Evolutionary conservation across 2,113 vertebrate species (phyloP), one percentile per base, ranked within the genome.

Genomic region (Clarias macrocephalus): DNA sequence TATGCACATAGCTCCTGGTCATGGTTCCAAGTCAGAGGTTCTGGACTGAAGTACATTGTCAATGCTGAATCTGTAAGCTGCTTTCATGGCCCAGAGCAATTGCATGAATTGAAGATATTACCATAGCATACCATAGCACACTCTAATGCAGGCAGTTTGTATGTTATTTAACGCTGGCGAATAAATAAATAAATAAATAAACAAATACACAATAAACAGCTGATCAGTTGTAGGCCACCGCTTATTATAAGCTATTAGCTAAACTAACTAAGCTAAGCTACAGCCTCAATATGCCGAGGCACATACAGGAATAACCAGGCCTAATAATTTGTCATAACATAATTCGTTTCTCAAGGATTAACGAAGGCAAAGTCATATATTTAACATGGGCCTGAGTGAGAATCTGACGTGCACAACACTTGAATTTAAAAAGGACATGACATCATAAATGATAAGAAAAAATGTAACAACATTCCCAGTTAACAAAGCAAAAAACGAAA

Each of bases 391-490:
- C 59, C 72, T 65, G 25, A 52, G 0, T 12, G 37, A 65, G 66
- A 66, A 63, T 13, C 60, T 75, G 70, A 65, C 18, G 66, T 52
- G 37, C 57, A 85, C n/a, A 30, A 80, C 81, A 80, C 84, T 82
- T 28, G 18, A 76, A 12, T 77, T 10, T 59, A 5, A 65, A 33
- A 80, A 65, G 28, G 8, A 52, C 54, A 73, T 83, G 70, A 85
- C 88, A 89, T 87, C 56, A 89, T 82, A 54, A 57, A 70, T 63
- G 62, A 68, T 28, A 68, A 30, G 33, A 83, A 82, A 75, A n/a
- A 52, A 52, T 30, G 37, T 25, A 42, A 52, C 19, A 76, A 60
- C 5, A 79, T 59, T 60, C 19, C 18, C 48, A 84, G 52, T 19
- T 19, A 57, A 37, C 60, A 54, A 63, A 60, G 65, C 28, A 18